Evolutionary conservation across 2,888 invertebrate species (phyloP), one percentile per base, ranked within the genome.

Genomic region (Maniola hyperantus): DNA sequence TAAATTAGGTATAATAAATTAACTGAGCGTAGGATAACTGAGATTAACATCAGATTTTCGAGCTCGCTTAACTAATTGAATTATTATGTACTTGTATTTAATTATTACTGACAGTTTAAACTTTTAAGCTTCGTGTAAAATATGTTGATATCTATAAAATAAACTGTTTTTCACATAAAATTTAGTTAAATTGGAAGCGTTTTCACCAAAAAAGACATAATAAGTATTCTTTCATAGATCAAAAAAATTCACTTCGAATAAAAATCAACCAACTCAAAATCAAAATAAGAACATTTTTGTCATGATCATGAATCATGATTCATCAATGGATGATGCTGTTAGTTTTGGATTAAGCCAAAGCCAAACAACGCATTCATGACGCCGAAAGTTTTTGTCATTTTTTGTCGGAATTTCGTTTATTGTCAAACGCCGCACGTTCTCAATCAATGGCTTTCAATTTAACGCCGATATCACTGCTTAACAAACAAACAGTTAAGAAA

Each of bases 391-490:
- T 48, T 46, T 26, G 48, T n/a, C 26, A 26, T 46, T 54, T 48
- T 42, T 62, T 62, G 20, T 44, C 42, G 15, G 10, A 53, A 53
- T 42, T 42, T 53, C 34, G 54, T 59, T 61, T 13, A 36, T 55
- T 55, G 55, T 64, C 64, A 64, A 57, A 58, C 57, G 36, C 15
- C 51, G 51, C 44, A 48, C 53, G 54, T 34, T 18, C 20, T 66
- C 46, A 10, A 51, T 62, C 65, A 53, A 61, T 58, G 53, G 39
- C 13, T 64, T 39, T 11, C 64, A 64, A 55, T 51, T 53, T 54
- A 36, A 66, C 64, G 55, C 20, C 59, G 62, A 18, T 42, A 42
- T 11, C 54, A 15, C 10, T 1, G 36, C 15, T 10, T 54, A 54
- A 39, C 42, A 20, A 57, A 39, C 20, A 20, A 13, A 15, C 39